Evolutionary conservation across 2,797 vertebrate genomes (phyloP).

Genomic region (Macrochelys suwanniensis): DNA sequence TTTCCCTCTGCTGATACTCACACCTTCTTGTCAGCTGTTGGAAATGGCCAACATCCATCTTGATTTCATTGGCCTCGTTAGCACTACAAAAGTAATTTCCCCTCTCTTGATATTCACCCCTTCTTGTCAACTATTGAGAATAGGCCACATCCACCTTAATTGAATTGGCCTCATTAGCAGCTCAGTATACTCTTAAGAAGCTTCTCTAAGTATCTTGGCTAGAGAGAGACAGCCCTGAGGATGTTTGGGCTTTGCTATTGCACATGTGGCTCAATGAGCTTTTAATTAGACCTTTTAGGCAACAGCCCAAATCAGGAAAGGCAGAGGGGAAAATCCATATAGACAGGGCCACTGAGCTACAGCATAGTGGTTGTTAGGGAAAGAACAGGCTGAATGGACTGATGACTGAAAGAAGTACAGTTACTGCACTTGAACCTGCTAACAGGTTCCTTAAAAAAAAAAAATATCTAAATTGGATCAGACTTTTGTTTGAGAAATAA

Average conservation of each 20-base stretch:
- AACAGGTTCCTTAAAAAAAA: neutral
- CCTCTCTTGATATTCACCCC: no score
- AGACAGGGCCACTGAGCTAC: slow-evolving; percentile 58
- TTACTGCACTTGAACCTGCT: neutral
- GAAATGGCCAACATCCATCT: no score
- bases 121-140: no score
- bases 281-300: slow-evolving; percentile 56
- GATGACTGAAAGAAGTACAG: slow-evolving; percentile 61
- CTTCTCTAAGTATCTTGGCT: neutral
- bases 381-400: slow-evolving; percentile 53
- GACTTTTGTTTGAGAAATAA: slow-evolving; percentile 63
- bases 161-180: no score
- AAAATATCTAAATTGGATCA: slow-evolving; percentile 39
- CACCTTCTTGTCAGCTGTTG: no score
- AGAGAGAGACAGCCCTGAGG: neutral
- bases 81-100: no score
- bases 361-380: slow-evolving; percentile 34
- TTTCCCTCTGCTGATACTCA: no score
- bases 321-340: slow-evolving; percentile 69
- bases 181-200: neutral
- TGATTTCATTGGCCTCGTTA: no score
- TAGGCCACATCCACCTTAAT: no score
- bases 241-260: slow-evolving; percentile 28
- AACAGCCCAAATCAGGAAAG: slow-evolving; percentile 50
- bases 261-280: neutral